Conservation (phyloP, 1,140 invertebrate species). For the Leptinotarsa undecemlineata region DNA sequence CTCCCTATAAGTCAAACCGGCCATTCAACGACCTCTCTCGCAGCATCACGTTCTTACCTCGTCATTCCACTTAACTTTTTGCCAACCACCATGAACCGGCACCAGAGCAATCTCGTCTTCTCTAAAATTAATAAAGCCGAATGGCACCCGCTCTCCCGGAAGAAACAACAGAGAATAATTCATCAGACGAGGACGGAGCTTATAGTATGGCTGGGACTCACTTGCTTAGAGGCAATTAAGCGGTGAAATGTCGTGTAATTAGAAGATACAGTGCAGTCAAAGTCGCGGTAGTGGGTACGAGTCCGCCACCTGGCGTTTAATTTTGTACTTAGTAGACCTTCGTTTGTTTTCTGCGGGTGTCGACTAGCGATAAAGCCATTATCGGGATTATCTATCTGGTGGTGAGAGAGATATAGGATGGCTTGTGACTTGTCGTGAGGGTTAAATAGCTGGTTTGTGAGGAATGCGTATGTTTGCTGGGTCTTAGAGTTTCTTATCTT, state of each 20-base stretch:
- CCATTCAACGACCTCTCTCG: no score
- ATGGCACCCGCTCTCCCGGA: slow-evolving; percentile 4
- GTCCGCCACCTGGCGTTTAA: slow-evolving; percentile 17
- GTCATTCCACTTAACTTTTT: not conserved
- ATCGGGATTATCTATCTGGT: not conserved
- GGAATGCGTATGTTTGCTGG: no score
- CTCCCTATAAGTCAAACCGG: no score
- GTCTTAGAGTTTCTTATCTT: no score
- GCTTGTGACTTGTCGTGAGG: no score
- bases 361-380: not conserved
- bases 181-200: not conserved
- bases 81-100: not conserved
- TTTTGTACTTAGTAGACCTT: slow-evolving; percentile 10
- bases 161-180: slow-evolving; percentile 6
- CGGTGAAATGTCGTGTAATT: slow-evolving; percentile 12
- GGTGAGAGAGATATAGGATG: no score
- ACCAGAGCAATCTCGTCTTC: slow-evolving; percentile 1
- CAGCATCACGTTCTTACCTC: not conserved
- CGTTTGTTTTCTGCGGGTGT: slow-evolving; percentile 2
- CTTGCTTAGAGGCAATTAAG: slow-evolving; percentile 15
- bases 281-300: not conserved
- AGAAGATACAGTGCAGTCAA: slow-evolving; percentile 11
- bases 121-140: slow-evolving; percentile 8
- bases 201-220: not conserved
- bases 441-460: no score